Evolutionary conservation across 2,888 invertebrate genomes (phyloP).

Genomic region (Drosophila mimetica): DNA sequence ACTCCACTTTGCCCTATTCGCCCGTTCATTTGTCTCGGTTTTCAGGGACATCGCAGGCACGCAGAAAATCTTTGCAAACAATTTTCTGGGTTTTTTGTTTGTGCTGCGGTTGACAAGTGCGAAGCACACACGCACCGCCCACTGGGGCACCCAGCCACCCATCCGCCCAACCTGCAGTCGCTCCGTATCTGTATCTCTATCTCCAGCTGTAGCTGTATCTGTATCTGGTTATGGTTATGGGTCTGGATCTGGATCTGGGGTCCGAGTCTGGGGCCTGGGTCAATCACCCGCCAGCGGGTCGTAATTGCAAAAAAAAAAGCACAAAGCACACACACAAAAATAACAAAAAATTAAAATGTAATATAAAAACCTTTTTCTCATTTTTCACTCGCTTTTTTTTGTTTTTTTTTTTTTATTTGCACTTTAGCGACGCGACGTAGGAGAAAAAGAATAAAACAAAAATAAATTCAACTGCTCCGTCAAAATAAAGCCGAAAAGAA

Average conservation of each 20-base stretch:
- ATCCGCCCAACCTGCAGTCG: constrained; percentile 1
- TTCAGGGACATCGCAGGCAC: constrained; percentile 30
- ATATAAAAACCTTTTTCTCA: constrained; percentile 42
- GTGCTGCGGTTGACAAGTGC: constrained; percentile 30
- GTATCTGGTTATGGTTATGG: constrained; percentile 11
- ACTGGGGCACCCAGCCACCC: constrained; percentile 2
- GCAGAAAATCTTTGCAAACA: constrained; percentile 34
- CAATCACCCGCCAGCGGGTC: constrained; percentile 70
- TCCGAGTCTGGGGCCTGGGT: constrained; percentile 54
- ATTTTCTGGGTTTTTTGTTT: constrained; percentile 21
- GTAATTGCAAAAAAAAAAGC: constrained; percentile 41
- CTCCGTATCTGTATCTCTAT: constrained; percentile 6
- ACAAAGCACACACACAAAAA: constrained; percentile 14
- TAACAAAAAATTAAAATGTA: constrained; percentile 39
- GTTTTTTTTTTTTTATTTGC: constrained; percentile 28
- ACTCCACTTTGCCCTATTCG: constrained; percentile 1
- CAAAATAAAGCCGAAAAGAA: constrained; percentile 9
- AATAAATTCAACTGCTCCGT: constrained; percentile 37
- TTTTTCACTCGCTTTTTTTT: constrained; percentile 11
- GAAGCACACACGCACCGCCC: constrained; percentile 9
- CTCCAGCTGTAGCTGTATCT: too few species aligned
- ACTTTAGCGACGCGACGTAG: constrained; percentile 44
- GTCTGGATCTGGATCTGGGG: constrained; percentile 13
- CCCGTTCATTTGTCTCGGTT: constrained; percentile 26
- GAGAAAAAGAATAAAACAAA: constrained; percentile 25